Evolutionary conservation across 2,888 invertebrate genomes (phyloP).

Genomic region (Morpho helenor): DNA sequence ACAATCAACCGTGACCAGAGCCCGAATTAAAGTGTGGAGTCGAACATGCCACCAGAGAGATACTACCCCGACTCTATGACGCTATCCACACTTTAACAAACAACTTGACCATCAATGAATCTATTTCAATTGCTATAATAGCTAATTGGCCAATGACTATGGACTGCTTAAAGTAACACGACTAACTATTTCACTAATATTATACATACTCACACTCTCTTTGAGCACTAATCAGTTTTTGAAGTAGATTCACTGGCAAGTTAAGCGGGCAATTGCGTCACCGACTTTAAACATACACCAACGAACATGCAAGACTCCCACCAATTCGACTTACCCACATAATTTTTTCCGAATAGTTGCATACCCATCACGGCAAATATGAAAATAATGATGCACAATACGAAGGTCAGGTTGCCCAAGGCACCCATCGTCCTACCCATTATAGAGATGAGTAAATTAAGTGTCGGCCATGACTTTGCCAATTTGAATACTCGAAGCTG

Average conservation of each 20-base stretch:
- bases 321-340: constrained; percentile 84
- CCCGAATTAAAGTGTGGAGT: constrained; percentile 52
- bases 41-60: constrained; percentile 25
- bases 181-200: constrained; percentile 17
- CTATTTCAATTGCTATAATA: constrained; percentile 36
- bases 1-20: constrained; percentile 65
- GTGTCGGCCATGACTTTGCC: constrained; percentile 97
- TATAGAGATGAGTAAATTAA: constrained; percentile 96
- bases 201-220: constrained; percentile 9
- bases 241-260: constrained; percentile 52
- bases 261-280: constrained; percentile 52
- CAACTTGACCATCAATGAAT: constrained; percentile 36
- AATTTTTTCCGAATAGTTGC: constrained; percentile 96
- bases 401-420: constrained; percentile 96
- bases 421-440: constrained; percentile 97
- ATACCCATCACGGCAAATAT: constrained; percentile 99
- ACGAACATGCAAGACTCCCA: constrained; percentile 78
- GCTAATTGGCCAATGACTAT: constrained; percentile 7
- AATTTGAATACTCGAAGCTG: constrained; percentile 97
- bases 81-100: constrained; percentile 33
- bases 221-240: constrained; percentile 19
- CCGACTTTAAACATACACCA: constrained; percentile 69
- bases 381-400: constrained; percentile 97
- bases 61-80: constrained; percentile 20
- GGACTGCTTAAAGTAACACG: constrained; percentile 7